Evolutionary conservation across 2,888 invertebrate genomes (phyloP), one percentile per base, ranked within the genome.

Genomic region (Microplitis manilae): DNA sequence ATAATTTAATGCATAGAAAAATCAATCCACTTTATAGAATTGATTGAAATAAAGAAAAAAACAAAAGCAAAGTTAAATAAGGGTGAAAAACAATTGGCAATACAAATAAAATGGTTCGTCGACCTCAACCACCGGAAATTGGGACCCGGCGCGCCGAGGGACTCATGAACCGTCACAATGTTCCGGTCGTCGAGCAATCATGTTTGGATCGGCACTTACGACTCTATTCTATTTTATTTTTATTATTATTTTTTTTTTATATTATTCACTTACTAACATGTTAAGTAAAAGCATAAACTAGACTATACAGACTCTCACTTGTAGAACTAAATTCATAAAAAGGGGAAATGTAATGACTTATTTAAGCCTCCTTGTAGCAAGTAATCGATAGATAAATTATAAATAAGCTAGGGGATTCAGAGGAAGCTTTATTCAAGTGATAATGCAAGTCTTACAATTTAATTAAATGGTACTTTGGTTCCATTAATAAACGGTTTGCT

Each of bases 31-130:
- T 30, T 30, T 2, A 4, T 30, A 30, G 2, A 2, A 30, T 30
- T 30, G 2, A 30, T 30, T 30, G 9, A 50, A 50, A 50, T 50
- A 2, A 50, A 50, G 13, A 50, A 50, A 30, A 30, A 2, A 30
- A 30, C 30, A 50, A 13, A 8, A 5, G 13, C 13, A 13, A 50
- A 50, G 50, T 50, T 50, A 50, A 50, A 50, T 50, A 50, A 50
- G 50, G 50, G 50, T 50, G 50, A 50, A 50, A 50, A 50, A 50
- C 50, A 50, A 50, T 50, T 50, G 50, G 50, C 50, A 50, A 50
- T 50, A 8, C 50, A 50, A 50, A 50, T 50, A 50, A 50, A 50
- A 50, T 50, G 50, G 50, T 50, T 50, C 50, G 50, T 50, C 50
- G 50, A 50, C 50, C 50, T 50, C 50, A 50, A 50, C 50, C 50